These are phyloP conservation scores for Drosophila biarmipes DNA, from an alignment of 1,140 invertebrate genomes.

Conservation along the genomic window DNA sequence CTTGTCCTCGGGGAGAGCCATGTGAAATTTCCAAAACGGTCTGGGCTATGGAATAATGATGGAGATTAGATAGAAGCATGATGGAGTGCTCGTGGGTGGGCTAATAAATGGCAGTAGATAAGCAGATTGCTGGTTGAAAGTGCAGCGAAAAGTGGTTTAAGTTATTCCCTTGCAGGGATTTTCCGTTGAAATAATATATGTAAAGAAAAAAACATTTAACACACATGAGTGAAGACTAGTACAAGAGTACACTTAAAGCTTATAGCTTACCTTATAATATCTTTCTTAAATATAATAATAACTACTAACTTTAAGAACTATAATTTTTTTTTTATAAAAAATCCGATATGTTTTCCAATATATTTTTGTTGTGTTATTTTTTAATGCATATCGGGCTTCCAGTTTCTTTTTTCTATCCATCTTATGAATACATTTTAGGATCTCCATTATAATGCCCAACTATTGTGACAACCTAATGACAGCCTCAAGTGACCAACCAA, in stretches of 20 bases:
- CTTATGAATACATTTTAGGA: neutral
- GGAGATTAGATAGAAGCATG: constrained; percentile 53
- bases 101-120: constrained; percentile 41
- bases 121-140: constrained; percentile 23
- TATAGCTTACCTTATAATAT: too few relatives aligned
- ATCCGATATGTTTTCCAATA: too few relatives aligned
- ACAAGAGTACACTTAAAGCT: neutral
- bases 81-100: constrained; percentile 31
- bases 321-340: too few relatives aligned
- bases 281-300: too few relatives aligned
- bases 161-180: constrained; percentile 3
- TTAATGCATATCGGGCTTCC: neutral
- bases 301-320: too few relatives aligned
- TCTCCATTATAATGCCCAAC: neutral
- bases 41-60: constrained; percentile 47
- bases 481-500: constrained; percentile 32
- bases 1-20: constrained; percentile 4
- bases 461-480: constrained; percentile 50
- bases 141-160: constrained; percentile 11
- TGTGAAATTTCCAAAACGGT: constrained; percentile 23
- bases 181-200: neutral
- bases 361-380: too few relatives aligned
- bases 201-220: neutral
- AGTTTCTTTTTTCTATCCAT: neutral
- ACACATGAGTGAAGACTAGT: neutral